These are phyloP conservation scores for Ceyx melanurus DNA, from an alignment of 2,113 vertebrate genomes.

Conservation along the genomic window DNA sequence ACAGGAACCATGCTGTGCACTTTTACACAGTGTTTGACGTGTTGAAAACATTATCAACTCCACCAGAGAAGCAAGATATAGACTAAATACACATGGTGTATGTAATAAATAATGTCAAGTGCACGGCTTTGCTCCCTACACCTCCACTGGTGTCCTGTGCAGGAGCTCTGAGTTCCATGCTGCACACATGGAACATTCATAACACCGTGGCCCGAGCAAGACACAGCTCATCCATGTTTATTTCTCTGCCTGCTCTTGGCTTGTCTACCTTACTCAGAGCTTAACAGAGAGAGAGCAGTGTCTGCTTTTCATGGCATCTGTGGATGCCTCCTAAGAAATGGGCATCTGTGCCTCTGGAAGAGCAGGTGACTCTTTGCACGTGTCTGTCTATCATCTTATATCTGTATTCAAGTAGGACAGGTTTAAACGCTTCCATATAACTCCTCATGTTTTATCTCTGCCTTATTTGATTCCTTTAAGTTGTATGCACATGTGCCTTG, in stretches of 20 bases:
- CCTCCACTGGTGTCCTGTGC: not conserved
- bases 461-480: not conserved
- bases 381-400: not conserved
- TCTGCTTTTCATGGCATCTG: fast-evolving
- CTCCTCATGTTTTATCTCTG: not conserved
- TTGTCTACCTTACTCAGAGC: not conserved
- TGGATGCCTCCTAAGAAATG: not conserved
- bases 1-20: not conserved
- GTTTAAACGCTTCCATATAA: not conserved
- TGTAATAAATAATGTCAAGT: not conserved
- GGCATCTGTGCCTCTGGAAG: not conserved
- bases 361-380: not conserved
- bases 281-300: not conserved
- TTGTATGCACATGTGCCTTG: not conserved
- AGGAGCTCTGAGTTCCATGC: not conserved
- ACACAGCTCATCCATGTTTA: not conserved
- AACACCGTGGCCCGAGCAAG: not conserved
- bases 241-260: not conserved
- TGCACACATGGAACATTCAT: not conserved
- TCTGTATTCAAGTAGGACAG: not conserved
- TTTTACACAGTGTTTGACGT: not conserved
- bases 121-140: not conserved
- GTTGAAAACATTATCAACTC: not conserved
- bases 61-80: not conserved
- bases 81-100: not conserved